These are phyloP conservation scores for Heliconius himera DNA, from an alignment of 1,140 invertebrate genomes.

Conservation along the genomic window DNA sequence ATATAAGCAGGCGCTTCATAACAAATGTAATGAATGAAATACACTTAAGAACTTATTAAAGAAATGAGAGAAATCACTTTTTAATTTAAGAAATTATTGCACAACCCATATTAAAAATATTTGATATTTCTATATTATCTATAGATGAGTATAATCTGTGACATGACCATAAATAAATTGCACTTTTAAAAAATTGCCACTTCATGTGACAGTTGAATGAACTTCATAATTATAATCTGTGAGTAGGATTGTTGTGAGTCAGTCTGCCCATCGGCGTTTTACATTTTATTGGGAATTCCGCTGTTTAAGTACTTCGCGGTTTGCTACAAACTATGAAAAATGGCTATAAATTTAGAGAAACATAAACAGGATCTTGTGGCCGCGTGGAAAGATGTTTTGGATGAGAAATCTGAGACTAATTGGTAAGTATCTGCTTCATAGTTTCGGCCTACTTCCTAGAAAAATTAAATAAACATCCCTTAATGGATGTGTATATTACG, in stretches of 20 bases:
- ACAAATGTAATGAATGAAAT: background rate
- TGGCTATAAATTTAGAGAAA: conserved; percentile 93
- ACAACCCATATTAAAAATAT: background rate
- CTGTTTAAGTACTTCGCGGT: conserved; percentile 40
- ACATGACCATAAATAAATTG: background rate
- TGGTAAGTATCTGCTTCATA: conserved; percentile 84
- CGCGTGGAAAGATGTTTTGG: conserved; percentile 93
- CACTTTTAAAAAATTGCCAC: conserved; percentile 8
- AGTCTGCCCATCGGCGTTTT: conserved; percentile 57
- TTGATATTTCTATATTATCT: conserved; percentile 3
- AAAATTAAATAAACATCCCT: conserved; percentile 68
- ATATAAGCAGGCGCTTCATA: background rate
- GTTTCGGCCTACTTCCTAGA: conserved; percentile 61
- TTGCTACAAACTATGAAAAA: conserved; percentile 79
- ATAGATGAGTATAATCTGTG: background rate
- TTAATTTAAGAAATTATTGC: background rate
- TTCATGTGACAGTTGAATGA: conserved; percentile 49
- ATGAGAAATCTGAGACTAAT: conserved; percentile 90
- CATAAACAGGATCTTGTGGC: conserved; percentile 86
- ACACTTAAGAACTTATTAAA: too few relatives aligned
- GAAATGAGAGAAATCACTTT: too few relatives aligned
- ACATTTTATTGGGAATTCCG: conserved; percentile 54
- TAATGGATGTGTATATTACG: conserved; percentile 35
- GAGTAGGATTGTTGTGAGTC: conserved; percentile 73
- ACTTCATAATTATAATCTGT: conserved; percentile 52